These are phyloP conservation scores for Eumaeus atala DNA, from an alignment of 1,140 invertebrate species.

Conservation along the genomic window DNA sequence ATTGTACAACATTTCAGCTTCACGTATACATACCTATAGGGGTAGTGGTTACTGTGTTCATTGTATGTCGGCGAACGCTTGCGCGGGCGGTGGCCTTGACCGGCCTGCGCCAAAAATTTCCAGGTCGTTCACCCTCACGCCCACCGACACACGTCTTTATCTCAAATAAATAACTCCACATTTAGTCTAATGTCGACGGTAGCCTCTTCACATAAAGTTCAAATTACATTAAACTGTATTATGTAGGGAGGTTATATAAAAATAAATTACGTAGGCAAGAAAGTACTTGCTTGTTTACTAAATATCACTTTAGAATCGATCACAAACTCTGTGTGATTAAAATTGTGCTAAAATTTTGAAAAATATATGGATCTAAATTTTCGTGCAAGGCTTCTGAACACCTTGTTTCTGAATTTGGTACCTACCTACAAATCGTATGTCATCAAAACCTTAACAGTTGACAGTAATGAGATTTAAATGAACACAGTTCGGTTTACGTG, in stretches of 20 bases:
- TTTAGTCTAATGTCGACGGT: slow-evolving; percentile 26
- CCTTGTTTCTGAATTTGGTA: too few relatives aligned
- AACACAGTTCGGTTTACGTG: too few relatives aligned
- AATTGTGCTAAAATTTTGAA: too few relatives aligned
- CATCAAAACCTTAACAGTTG: too few relatives aligned
- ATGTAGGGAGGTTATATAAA: slow-evolving; percentile 53
- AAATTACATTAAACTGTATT: slow-evolving; percentile 17
- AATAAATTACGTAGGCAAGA: slow-evolving; percentile 44
- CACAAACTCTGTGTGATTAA: too few relatives aligned
- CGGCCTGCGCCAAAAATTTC: slow-evolving; percentile 71
- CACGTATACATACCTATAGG: too few relatives aligned
- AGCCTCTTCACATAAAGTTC: slow-evolving; percentile 19
- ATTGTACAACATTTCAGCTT: too few relatives aligned
- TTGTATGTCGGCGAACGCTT: slow-evolving; percentile 34
- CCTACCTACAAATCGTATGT: too few relatives aligned
- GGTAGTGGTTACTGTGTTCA: neutral
- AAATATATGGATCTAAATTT: too few relatives aligned
- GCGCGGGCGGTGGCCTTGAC: slow-evolving; percentile 67
- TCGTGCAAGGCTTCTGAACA: too few relatives aligned
- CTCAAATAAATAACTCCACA: slow-evolving; percentile 49
- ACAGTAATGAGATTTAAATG: too few relatives aligned
- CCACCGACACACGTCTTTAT: slow-evolving; percentile 57
- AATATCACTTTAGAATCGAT: slow-evolving; percentile 12
- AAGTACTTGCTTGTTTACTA: slow-evolving; percentile 66
- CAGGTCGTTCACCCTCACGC: slow-evolving; percentile 68